Percentiles rank a stretch among this genome's conserved stretches.
phyloP scores from a whole-genome alignment of 1,140 invertebrate genomes.

The Drosophila repletoides region DNA sequence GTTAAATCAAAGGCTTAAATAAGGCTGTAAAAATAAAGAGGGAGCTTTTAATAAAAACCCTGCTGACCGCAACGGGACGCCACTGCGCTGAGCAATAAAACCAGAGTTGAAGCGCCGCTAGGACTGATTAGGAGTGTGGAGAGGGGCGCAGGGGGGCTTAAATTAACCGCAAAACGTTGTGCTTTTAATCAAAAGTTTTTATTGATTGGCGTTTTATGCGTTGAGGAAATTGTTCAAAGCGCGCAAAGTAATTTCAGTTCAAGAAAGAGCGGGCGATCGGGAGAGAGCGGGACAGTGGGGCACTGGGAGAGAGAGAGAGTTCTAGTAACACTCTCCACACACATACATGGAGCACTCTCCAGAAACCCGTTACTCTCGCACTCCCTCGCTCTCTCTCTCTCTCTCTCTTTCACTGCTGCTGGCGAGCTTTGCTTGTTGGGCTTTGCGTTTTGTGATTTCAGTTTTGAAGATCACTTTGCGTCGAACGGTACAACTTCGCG shows the following conservation, averaged over 20 bases:
- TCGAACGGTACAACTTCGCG: slow-evolving; percentile 26
- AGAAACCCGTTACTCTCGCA: too few relatives aligned
- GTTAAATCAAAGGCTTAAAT: too few relatives aligned
- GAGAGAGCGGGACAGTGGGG: too few relatives aligned
- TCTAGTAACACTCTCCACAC: neutral
- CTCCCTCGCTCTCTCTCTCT: neutral
- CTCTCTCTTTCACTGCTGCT: slow-evolving; percentile 16
- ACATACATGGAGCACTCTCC: neutral
- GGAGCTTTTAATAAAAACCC: too few relatives aligned
- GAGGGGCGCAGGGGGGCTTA: neutral
- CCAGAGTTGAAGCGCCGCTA: too few relatives aligned
- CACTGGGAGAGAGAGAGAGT: neutral
- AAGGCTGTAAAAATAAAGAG: too few relatives aligned
- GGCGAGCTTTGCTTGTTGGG: slow-evolving; percentile 52
- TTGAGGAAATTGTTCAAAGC: slow-evolving; percentile 62
- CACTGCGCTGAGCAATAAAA: neutral
- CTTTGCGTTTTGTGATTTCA: slow-evolving; percentile 58
- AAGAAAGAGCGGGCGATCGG: neutral
- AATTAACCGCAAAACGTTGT: slow-evolving; percentile 54
- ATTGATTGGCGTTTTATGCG: slow-evolving; percentile 69
- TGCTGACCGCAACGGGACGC: too few relatives aligned
- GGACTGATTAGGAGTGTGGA: too few relatives aligned
- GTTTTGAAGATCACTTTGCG: slow-evolving; percentile 71
- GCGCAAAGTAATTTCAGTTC: slow-evolving; percentile 67
- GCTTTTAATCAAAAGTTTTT: slow-evolving; percentile 75